Percentiles rank a stretch among this genome's conserved stretches.
These are phyloP conservation scores for Callimorpha dominula DNA, from an alignment of 2,888 invertebrate species.

Conservation along the genomic window DNA sequence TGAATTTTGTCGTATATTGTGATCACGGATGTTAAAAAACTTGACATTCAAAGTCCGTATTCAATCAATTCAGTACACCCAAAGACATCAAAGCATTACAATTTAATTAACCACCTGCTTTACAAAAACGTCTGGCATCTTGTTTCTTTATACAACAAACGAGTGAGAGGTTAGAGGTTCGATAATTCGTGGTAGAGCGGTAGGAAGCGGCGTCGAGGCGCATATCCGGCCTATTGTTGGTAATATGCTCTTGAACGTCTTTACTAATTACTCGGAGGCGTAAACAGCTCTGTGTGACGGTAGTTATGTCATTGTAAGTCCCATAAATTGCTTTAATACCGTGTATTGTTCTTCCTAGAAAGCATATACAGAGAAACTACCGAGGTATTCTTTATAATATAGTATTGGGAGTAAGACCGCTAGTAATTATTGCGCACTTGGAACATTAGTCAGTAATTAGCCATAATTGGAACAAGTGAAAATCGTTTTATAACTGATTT, in stretches of 20 bases:
- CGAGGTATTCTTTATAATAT: constrained; percentile 12
- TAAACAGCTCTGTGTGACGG: constrained; percentile 66
- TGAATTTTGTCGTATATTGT: background rate
- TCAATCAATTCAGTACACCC: constrained; percentile 64
- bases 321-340: constrained; percentile 44
- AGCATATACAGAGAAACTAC: constrained; percentile 10
- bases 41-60: constrained; percentile 58
- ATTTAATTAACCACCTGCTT: constrained; percentile 80
- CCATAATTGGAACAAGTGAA: background rate
- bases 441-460: background rate
- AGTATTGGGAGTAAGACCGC: background rate
- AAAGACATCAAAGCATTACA: constrained; percentile 71
- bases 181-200: constrained; percentile 54
- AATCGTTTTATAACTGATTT: background rate
- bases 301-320: constrained; percentile 48
- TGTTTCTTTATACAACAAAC: constrained; percentile 50
- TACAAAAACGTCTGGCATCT: constrained; percentile 47
- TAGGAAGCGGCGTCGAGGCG: constrained; percentile 78
- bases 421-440: background rate
- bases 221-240: constrained; percentile 73
- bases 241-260: constrained; percentile 67
- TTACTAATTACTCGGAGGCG: constrained; percentile 68
- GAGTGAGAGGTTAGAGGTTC: constrained; percentile 53
- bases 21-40: constrained; percentile 39
- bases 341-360: constrained; percentile 31